Base-by-base conservation (phyloP, 2,797 vertebrate genomes). In the Sebastes taczanowskii region DNA sequence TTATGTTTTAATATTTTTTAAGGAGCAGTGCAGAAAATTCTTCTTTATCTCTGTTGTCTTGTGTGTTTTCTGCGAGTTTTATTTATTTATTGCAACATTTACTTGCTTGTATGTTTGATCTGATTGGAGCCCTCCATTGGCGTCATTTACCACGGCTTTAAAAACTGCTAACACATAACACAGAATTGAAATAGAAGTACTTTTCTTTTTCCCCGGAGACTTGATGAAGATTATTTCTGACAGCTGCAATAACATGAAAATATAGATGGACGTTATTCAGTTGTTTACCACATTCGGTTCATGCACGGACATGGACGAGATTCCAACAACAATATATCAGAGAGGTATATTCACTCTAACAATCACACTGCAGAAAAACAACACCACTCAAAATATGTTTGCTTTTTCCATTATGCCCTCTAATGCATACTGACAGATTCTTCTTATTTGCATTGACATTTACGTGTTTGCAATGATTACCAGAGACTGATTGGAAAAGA, bases 401-500 rank as follows among this genome's bases (percentile, higher is more conserved):
- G 73, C 77, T 71, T 90, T 88, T 89, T 72, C 87, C 83, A 85
- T 90, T 88, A 92, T 32, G 81, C 69, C 84, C 78, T 84, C 86
- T 88, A 89, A 93, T 80, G 78, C 83, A 56, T 53, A 78, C 86
- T 85, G 91, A 88, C 90, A 86, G 86, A 68, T 78, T 86, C 72
- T 80, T 88, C 86, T 79, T 87, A 85, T 89, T 91, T 84, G 87
- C 87, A 30, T 81, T 86, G 89, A 90, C 91, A 88, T 92, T 88
- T 90, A 89, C 55, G 80, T 75, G 78, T 88, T 86, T 66, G 89
- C 78, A 22, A 58, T 89, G 90, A 94, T 92, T 86, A 89, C 86
- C 80, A 65, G 80, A 83, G 88, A 91, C 74, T 83, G 92, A 93
- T 86, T 82, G 89, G 86, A 93, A 84, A 83, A 78, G 92, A 94